A percentile compares a stretch with the other conserved stretches of the same genome.
These are phyloP conservation scores for Cydia splendana DNA, from an alignment of 1,140 invertebrate species.

Conservation along the genomic window DNA sequence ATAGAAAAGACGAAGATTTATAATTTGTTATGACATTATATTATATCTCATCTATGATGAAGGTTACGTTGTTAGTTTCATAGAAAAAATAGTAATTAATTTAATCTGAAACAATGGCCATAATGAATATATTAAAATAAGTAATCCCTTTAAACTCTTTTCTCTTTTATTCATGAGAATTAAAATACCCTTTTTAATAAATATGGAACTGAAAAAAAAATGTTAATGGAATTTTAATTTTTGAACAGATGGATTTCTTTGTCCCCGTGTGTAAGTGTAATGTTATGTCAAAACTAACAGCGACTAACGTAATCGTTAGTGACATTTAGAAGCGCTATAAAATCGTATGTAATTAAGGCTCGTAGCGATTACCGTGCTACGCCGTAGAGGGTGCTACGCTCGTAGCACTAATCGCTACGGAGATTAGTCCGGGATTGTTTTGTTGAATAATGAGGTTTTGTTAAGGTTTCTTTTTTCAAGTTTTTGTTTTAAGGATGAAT, in stretches of 20 bases:
- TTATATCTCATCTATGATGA: no score
- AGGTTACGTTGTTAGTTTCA: no score
- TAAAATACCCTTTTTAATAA: no score
- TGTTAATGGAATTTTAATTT: background rate
- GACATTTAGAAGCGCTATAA: conserved; percentile 28
- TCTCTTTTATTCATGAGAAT: no score
- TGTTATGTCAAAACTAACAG: conserved; percentile 15
- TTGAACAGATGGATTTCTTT: background rate
- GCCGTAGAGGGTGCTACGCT: conserved; percentile 37
- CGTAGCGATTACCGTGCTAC: conserved; percentile 40
- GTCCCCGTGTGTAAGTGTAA: background rate
- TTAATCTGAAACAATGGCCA: no score
- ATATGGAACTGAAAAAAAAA: no score
- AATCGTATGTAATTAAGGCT: conserved; percentile 32
- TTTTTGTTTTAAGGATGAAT: background rate
- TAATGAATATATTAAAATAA: no score
- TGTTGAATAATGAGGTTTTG: conserved; percentile 33
- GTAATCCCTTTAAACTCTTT: no score
- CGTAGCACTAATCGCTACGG: conserved; percentile 49
- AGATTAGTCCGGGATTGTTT: conserved; percentile 46
- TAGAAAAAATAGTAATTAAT: no score
- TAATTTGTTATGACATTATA: no score
- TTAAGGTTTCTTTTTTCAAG: conserved; percentile 6
- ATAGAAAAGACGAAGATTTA: no score
- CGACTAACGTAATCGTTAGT: conserved; percentile 24